phyloP scores from a whole-genome alignment of 2,888 invertebrate species.

The Harpalus rubripes region DNA sequence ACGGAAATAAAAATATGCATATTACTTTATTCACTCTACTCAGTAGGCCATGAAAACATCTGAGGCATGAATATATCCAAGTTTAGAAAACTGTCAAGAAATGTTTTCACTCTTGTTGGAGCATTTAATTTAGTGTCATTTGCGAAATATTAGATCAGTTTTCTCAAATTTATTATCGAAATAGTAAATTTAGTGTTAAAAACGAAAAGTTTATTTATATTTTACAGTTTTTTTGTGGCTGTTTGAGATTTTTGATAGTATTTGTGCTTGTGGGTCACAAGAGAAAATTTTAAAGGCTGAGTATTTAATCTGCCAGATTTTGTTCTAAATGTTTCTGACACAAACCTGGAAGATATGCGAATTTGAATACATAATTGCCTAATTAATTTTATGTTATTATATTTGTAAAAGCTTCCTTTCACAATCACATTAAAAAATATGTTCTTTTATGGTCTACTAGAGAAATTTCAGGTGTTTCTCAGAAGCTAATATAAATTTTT shows the following conservation, averaged over 20 bases:
- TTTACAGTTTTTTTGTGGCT: constrained; percentile 16
- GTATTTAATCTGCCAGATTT: constrained; percentile 29
- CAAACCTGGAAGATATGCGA: constrained; percentile 19
- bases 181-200: background rate
- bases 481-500: background rate
- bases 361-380: constrained; percentile 4
- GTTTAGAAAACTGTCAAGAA: background rate
- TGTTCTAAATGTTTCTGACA: constrained; percentile 23
- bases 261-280: constrained; percentile 55
- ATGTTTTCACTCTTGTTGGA: constrained; percentile 3
- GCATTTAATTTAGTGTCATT: background rate
- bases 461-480: constrained; percentile 8
- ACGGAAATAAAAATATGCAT: constrained; percentile 39
- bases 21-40: constrained; percentile 10
- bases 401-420: constrained; percentile 16
- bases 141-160: background rate
- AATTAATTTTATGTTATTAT: constrained; percentile 18
- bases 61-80: background rate
- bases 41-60: constrained; percentile 37
- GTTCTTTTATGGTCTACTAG: background rate
- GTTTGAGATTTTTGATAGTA: constrained; percentile 24
- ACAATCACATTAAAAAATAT: background rate
- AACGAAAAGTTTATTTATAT: constrained; percentile 29
- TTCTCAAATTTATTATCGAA: constrained; percentile 3
- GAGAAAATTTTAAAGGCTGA: constrained; percentile 42